These are phyloP conservation scores for Orthosia incerta DNA, from an alignment of 2,888 invertebrate genomes.

Conservation along the genomic window DNA sequence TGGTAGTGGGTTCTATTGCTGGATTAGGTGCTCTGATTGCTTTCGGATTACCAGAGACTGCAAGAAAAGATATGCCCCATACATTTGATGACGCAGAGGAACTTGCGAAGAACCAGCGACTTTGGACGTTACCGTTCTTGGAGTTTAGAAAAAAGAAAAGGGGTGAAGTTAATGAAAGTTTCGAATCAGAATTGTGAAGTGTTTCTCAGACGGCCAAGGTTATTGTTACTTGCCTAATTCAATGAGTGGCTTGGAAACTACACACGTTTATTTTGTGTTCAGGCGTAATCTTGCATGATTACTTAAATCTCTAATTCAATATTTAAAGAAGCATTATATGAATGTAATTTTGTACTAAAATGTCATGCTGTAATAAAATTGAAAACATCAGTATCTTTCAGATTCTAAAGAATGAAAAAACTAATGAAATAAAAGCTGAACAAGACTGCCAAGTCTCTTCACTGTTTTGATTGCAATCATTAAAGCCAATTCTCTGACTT, in stretches of 20 bases:
- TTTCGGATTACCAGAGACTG: conserved; percentile 69
- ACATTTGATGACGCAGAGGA: conserved; percentile 61
- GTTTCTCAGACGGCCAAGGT: neutral
- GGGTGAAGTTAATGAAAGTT: conserved; percentile 45
- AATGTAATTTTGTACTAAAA: neutral
- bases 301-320: neutral
- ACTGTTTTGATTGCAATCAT: neutral
- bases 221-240: neutral
- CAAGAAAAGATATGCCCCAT: conserved; percentile 70
- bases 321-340: neutral
- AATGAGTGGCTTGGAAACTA: neutral
- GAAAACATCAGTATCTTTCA: neutral
- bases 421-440: neutral
- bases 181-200: conserved; percentile 41
- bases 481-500: neutral
- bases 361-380: too few species aligned
- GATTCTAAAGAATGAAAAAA: neutral
- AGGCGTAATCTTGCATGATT: neutral
- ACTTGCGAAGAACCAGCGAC: conserved; percentile 56
- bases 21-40: conserved; percentile 57
- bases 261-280: neutral
- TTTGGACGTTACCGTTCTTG: conserved; percentile 65
- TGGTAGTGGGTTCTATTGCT: conserved; percentile 43
- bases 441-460: neutral
- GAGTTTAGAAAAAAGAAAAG: conserved; percentile 50